Base-by-base conservation (phyloP, 2,888 invertebrate genomes). In the Yponomeuta evonymella region DNA sequence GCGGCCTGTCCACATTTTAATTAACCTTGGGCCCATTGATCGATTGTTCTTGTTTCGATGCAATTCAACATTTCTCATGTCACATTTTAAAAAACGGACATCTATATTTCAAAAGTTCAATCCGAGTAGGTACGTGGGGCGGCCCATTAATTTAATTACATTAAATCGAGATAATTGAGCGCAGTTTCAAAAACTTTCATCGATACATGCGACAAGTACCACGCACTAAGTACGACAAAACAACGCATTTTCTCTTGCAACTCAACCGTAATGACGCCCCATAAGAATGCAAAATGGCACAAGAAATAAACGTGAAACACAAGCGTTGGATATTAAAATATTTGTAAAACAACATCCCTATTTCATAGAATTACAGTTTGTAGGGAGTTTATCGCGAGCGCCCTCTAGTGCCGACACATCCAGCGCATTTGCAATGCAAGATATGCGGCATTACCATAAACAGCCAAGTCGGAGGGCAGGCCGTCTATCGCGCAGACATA, bases 361-460 rank as follows among this genome's bases (percentile, higher is more conserved):
- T 83, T 72, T 72, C 72, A 72, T 72, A 73, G 63, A 70, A 72
- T 67, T 69, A 66, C 63, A 70, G 33, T 70, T 70, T 68, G 68
- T 51, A 76, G 79, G 76, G 81, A 77, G 82, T 83, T 89, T 89
- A 90, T 90, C 88, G 84, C 84, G 79, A 75, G 80, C 80, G 78
- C 81, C 81, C 80, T 83, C 83, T 84, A 84, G 83, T 84, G 87
- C 86, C 87, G 88, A 88, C 89, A 90, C 86, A 89, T 91, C 89
- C 85, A 87, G 88, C 89, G 84, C 86, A 91, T 91, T 92, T 91
- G 90, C 92, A 90, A 90, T 91, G 90, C 91, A 86, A 89, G 91
- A 91, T 91, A 91, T 89, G 81, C 87, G 80, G 85, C 85, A 92
- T 92, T 92, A 90, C 89, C 92, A 92, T 92, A 92, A 92, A 89